These are phyloP conservation scores for Urocyon cinereoargenteus DNA, from an alignment of 2,797 vertebrate genomes.

Conservation along the genomic window DNA sequence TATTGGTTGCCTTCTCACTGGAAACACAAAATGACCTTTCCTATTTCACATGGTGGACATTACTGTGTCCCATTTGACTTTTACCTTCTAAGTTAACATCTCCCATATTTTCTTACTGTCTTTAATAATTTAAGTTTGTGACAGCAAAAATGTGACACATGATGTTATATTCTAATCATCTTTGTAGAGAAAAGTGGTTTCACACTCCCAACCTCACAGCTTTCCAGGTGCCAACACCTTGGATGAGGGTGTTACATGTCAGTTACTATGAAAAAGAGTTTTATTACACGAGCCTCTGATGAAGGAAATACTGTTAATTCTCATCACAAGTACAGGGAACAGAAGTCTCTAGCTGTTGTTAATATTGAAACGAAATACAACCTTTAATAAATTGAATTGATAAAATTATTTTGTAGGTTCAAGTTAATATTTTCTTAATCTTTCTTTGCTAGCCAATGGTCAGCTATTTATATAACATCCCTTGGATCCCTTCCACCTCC, in stretches of 20 bases:
- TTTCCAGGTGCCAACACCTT: not conserved
- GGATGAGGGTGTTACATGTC: not conserved
- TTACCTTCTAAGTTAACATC: not conserved
- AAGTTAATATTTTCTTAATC: not conserved
- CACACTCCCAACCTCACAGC: not conserved
- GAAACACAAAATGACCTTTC: not conserved
- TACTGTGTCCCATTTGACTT: not conserved
- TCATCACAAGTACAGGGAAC: not conserved
- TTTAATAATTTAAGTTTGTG: not conserved
- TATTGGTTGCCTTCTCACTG: not conserved
- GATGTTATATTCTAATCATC: not conserved
- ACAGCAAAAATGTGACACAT: not conserved
- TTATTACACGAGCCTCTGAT: not conserved
- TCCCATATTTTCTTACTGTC: not conserved
- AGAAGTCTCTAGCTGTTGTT: not conserved
- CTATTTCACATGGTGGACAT: rapidly evolving
- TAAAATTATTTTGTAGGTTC: not conserved
- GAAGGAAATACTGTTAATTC: not conserved
- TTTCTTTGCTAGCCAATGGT: not conserved
- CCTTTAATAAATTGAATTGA: not conserved
- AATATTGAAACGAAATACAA: not conserved
- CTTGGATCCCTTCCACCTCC: not conserved
- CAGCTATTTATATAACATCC: not conserved
- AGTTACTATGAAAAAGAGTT: not conserved
- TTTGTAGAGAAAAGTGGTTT: not conserved